A percentile compares a stretch with the other conserved stretches of the same genome.
Conservation (phyloP, 2,888 invertebrate species). For the Formica aserva region DNA sequence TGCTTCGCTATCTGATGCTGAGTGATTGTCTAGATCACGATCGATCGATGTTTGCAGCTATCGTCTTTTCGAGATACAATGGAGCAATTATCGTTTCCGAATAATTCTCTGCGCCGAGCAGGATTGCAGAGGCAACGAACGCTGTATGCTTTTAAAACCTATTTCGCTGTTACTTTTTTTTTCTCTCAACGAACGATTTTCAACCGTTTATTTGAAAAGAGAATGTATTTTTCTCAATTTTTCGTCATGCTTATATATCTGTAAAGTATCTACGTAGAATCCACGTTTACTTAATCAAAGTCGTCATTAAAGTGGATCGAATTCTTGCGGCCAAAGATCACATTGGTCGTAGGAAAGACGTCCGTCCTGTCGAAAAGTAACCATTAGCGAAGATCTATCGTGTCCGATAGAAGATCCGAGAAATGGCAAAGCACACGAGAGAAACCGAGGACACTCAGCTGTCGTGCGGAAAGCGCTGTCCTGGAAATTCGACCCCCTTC, state of each 20-base stretch:
- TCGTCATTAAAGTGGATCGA: conserved; percentile 54
- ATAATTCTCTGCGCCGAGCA: conserved; percentile 36
- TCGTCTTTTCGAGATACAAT: conserved; percentile 47
- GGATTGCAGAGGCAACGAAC: conserved; percentile 26
- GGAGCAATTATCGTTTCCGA: conserved; percentile 50
- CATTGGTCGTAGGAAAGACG: conserved; percentile 39
- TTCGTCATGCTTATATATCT: conserved; percentile 6
- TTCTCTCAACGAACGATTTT: not conserved
- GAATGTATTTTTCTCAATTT: not conserved
- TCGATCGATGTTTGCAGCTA: conserved; percentile 57
- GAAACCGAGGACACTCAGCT: conserved; percentile 74
- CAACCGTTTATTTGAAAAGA: not conserved
- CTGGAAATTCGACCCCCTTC: conserved; percentile 63
- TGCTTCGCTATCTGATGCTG: conserved; percentile 45
- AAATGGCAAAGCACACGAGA: conserved; percentile 74
- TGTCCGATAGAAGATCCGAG: conserved; percentile 74
- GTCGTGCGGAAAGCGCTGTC: conserved; percentile 68
- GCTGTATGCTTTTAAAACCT: conserved; percentile 40
- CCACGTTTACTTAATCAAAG: conserved; percentile 50
- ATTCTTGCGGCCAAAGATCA: conserved; percentile 46
- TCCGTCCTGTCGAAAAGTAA: conserved; percentile 70
- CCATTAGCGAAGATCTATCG: conserved; percentile 79
- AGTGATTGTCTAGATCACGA: conserved; percentile 58
- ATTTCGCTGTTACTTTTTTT: conserved; percentile 26
- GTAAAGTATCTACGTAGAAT: conserved; percentile 12